These are phyloP conservation scores for Tortricodes alternella DNA, from an alignment of 2,888 invertebrate species.

Conservation along the genomic window DNA sequence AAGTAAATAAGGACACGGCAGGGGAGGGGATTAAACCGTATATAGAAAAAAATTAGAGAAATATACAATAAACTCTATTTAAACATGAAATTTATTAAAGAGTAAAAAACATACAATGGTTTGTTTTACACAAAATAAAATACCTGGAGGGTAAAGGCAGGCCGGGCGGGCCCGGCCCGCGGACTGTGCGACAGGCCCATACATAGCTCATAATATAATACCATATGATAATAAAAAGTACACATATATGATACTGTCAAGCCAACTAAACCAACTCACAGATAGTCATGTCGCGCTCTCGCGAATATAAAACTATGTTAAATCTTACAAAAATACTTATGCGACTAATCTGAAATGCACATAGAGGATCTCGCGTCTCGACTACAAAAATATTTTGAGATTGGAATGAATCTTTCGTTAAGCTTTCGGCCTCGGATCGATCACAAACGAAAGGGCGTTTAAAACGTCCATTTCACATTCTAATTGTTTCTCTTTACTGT, in stretches of 20 bases:
- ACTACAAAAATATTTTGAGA: slow-evolving; percentile 82
- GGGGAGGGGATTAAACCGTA: slow-evolving; percentile 58
- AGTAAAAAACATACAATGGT: slow-evolving; percentile 80
- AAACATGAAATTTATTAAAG: slow-evolving; percentile 83
- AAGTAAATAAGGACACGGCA: slow-evolving; percentile 72
- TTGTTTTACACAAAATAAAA: slow-evolving; percentile 81
- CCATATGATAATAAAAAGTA: slow-evolving; percentile 74
- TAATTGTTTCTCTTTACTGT: slow-evolving; percentile 80
- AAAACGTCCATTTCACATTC: slow-evolving; percentile 67
- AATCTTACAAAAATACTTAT: slow-evolving; percentile 83
- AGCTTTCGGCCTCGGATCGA: slow-evolving; percentile 72
- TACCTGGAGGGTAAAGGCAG: slow-evolving; percentile 71
- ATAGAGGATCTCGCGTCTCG: slow-evolving; percentile 78
- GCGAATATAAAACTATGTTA: slow-evolving; percentile 79
- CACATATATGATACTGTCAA: slow-evolving; percentile 80
- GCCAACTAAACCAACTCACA: slow-evolving; percentile 74
- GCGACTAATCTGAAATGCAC: slow-evolving; percentile 81
- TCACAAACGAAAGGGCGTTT: slow-evolving; percentile 70
- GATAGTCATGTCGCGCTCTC: slow-evolving; percentile 79
- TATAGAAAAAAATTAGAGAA: slow-evolving; percentile 80
- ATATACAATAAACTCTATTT: slow-evolving; percentile 82
- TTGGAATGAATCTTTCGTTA: slow-evolving; percentile 79
- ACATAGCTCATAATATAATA: slow-evolving; percentile 80
- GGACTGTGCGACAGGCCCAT: slow-evolving; percentile 70
- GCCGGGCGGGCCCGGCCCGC: slow-evolving; percentile 46